phyloP scores from a whole-genome alignment of 1,140 invertebrate species.

The Temnothorax curvispinosus region DNA sequence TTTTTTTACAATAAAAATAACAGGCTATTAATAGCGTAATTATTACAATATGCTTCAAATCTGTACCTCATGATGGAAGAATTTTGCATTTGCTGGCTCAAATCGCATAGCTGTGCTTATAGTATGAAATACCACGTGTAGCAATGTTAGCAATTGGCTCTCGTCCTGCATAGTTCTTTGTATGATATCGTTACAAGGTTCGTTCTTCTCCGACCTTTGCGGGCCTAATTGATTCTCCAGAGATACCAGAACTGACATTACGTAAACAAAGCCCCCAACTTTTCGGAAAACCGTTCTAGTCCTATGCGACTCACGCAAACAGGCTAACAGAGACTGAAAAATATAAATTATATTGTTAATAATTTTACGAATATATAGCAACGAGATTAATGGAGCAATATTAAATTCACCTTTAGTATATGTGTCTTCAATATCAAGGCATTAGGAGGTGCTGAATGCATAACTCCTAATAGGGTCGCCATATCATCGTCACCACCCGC shows the following conservation, averaged over 20 bases:
- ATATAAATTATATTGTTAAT: conserved; percentile 1
- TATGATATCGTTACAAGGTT: conserved; percentile 82
- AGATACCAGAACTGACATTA: conserved; percentile 97
- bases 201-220: conserved; percentile 75
- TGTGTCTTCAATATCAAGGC: conserved; percentile 95
- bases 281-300: conserved; percentile 98
- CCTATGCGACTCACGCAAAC: conserved; percentile 97
- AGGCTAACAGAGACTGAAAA: conserved; percentile 91
- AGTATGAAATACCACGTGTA: conserved; percentile 97
- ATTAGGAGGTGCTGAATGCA: conserved; percentile 94
- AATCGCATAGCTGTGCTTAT: conserved; percentile 99
- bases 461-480: conserved; percentile 95
- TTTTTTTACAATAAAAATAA: conserved; percentile 6
- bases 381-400: not conserved
- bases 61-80: conserved; percentile 96
- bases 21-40: not conserved
- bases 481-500: conserved; percentile 98
- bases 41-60: conserved; percentile 13
- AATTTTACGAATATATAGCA: not conserved
- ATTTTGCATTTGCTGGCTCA: conserved; percentile 99
- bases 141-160: conserved; percentile 88
- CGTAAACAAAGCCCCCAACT: conserved; percentile 98
- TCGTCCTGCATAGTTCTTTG: conserved; percentile 80
- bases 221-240: conserved; percentile 93
- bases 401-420: conserved; percentile 91